These are phyloP conservation scores for Spicauda simplicius DNA, from an alignment of 2,888 invertebrate species.

Conservation along the genomic window DNA sequence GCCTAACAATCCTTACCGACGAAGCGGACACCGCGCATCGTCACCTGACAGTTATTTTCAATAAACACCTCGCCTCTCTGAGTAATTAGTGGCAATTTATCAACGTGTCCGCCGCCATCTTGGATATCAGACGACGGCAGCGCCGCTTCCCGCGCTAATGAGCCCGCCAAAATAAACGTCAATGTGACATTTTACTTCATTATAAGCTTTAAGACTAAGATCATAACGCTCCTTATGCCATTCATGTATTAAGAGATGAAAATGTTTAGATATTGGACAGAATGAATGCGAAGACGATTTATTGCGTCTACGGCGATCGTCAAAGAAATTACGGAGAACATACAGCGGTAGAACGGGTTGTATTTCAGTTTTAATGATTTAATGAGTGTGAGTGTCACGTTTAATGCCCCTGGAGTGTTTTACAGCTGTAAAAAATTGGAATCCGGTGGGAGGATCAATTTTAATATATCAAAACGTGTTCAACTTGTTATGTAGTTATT, in stretches of 20 bases:
- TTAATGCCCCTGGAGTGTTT: constrained; percentile 45
- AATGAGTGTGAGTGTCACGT: constrained; percentile 52
- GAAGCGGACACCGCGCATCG: constrained; percentile 68
- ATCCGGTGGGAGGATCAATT: constrained; percentile 41
- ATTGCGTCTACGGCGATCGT: constrained; percentile 51
- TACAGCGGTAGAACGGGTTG: constrained; percentile 54
- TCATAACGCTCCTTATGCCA: constrained; percentile 42
- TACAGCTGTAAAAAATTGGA: constrained; percentile 45
- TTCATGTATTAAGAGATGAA: constrained; percentile 29
- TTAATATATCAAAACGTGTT: constrained; percentile 24
- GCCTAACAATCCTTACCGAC: constrained; percentile 48
- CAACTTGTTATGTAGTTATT: constrained; percentile 21
- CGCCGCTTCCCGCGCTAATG: constrained; percentile 61
- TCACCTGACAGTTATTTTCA: constrained; percentile 76
- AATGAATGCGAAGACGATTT: constrained; percentile 52
- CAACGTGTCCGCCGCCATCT: constrained; percentile 70
- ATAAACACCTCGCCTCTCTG: constrained; percentile 76
- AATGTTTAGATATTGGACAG: constrained; percentile 33
- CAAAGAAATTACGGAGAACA: constrained; percentile 56
- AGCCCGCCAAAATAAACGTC: constrained; percentile 66
- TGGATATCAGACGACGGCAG: constrained; percentile 47
- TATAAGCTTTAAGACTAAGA: constrained; percentile 21
- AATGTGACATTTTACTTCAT: constrained; percentile 48
- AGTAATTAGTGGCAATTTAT: constrained; percentile 81
- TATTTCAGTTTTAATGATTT: constrained; percentile 58